These are phyloP conservation scores for Zaprionus taronus DNA, from an alignment of 1,140 invertebrate species.

Conservation along the genomic window DNA sequence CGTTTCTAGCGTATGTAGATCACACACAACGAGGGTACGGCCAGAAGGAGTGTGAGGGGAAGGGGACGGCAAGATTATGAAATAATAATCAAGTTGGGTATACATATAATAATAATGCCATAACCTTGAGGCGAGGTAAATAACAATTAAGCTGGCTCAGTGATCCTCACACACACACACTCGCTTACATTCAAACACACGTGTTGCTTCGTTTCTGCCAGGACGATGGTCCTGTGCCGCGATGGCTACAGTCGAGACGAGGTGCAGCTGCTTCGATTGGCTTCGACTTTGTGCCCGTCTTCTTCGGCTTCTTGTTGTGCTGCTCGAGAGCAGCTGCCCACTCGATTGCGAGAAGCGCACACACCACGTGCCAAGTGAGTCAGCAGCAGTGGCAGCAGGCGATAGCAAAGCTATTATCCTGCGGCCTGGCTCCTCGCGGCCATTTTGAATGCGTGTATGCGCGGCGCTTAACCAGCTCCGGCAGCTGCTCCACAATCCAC, in stretches of 20 bases:
- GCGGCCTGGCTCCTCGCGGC: conserved; percentile 13
- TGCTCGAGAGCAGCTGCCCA: not conserved
- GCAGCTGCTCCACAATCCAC: conserved; percentile 43
- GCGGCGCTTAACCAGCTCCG: conserved; percentile 40
- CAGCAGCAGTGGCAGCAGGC: conserved; percentile 39
- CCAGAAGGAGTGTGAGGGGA: not conserved
- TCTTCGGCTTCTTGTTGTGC: not conserved
- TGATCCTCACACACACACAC: conserved; percentile 30
- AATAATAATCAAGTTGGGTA: conserved; percentile 75
- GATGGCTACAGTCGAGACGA: conserved; percentile 12
- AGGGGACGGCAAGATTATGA: conserved; percentile 62
- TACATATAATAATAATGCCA: conserved; percentile 63
- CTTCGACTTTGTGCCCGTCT: conserved; percentile 21
- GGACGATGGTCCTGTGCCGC: conserved; percentile 40
- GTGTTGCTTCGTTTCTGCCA: conserved; percentile 63
- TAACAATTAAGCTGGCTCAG: conserved; percentile 68
- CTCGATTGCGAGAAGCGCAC: conserved; percentile 32
- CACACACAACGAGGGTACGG: conserved; percentile 21
- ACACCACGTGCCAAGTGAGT: conserved; percentile 73
- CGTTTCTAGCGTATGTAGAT: conserved; percentile 55
- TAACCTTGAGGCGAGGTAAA: conserved; percentile 77
- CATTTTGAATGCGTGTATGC: conserved; percentile 31
- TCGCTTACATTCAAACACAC: conserved; percentile 45
- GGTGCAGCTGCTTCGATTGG: conserved; percentile 43
- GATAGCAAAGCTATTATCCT: conserved; percentile 66